Percentiles rank a stretch among this genome's conserved stretches.
Conservation (phyloP, 1,140 invertebrate species). For the Diabrotica virgifera region DNA sequence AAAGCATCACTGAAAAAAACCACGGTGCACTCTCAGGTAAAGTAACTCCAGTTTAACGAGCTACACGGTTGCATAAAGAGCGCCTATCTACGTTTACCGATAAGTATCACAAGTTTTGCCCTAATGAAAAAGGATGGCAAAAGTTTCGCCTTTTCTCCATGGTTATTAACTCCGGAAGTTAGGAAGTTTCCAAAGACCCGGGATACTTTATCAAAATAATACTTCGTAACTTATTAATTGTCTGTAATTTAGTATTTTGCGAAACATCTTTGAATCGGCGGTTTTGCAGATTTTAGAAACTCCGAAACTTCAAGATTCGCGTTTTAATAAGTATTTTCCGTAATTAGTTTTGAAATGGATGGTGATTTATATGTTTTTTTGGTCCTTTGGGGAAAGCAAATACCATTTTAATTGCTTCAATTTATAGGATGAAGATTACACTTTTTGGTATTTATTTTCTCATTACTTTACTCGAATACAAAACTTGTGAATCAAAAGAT, state of each 20-base stretch:
- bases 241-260: conserved; percentile 4
- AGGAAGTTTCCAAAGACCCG: not conserved
- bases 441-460: no score
- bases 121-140: conserved; percentile 4
- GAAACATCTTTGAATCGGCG: not conserved
- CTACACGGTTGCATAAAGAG: conserved; percentile 24
- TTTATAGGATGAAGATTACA: not conserved
- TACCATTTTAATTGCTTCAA: not conserved
- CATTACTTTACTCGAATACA: no score
- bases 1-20: not conserved
- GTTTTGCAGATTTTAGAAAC: not conserved
- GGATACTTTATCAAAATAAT: conserved; percentile 9
- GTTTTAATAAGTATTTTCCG: not conserved
- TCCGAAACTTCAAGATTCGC: not conserved
- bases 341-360: not conserved
- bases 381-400: not conserved
- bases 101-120: not conserved
- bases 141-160: conserved; percentile 4
- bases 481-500: no score
- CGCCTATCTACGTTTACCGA: conserved; percentile 16
- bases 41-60: conserved; percentile 19
- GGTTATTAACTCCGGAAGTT: conserved; percentile 5
- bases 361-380: conserved; percentile 1
- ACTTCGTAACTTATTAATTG: conserved; percentile 13
- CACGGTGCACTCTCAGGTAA: not conserved